Evolutionary conservation across 2,113 vertebrate genomes (phyloP), one percentile per base, ranked within the genome.

Genomic region (Isurus oxyrinchus): DNA sequence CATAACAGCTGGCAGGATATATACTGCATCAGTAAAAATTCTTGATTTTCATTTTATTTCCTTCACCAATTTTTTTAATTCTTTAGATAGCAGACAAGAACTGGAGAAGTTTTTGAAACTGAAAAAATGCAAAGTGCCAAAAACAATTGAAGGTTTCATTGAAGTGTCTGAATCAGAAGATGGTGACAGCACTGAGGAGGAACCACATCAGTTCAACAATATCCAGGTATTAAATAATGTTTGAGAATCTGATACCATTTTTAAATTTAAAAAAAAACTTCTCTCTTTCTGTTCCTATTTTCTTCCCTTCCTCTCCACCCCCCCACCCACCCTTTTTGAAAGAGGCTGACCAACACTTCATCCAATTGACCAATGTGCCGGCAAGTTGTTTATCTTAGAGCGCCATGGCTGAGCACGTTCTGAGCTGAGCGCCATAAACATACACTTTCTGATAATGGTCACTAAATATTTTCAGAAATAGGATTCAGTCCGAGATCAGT

Each of bases 131-230:
- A 95, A 95, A 72, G 61, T 94, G 90, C 90, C 90, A 40, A 94
- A 94, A 94, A 69, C 69, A 55, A 95, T 95, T 95, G 94, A 76
- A 53, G 76, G 63, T 95, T 95, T 95, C 40, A 72, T 72, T 69
- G 94, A 95, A 95, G 66, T 72, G 66, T 95, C 94, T 95, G 94
- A 95, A 95, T 95, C 94, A 53, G 94, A 95, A 53, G 94, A 95
- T 72, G 67, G 94, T 95, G 67, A 72, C 44, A 69, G 67, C n/a
- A 59, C 67, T 35, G 94, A 95, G 55, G 66, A 95, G 19, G 94
- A 95, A 16, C 44, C 66, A 72, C 94, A 95, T 76, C 94, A 95
- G 67, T 55, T 72, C 94, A 69, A 53, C 94, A 69, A 72, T 63
- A 95, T 95, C 49, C 94, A 95, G 94, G 94, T 95, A 95, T 55